Conservation (phyloP, 2,888 invertebrate species). For the Habrosyne pyritoides region DNA sequence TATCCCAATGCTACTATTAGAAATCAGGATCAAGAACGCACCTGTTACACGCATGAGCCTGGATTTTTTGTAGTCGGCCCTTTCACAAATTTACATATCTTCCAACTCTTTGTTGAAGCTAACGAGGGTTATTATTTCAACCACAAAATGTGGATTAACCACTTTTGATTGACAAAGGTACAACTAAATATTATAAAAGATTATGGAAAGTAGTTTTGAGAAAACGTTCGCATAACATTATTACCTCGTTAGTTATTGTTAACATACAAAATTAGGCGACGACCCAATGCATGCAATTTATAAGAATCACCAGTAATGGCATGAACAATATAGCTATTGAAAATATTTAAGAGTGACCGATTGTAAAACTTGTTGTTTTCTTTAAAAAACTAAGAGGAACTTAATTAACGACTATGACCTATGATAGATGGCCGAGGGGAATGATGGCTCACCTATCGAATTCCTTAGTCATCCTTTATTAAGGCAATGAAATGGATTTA, state of each 20-base stretch:
- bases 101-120: conserved; percentile 68
- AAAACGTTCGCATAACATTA: conserved; percentile 54
- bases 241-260: conserved; percentile 69
- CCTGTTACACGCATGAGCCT: conserved; percentile 71
- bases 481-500: conserved; percentile 81
- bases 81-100: conserved; percentile 79
- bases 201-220: conserved; percentile 52
- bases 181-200: conserved; percentile 58
- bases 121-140: conserved; percentile 79
- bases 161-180: conserved; percentile 74
- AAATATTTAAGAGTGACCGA: no score
- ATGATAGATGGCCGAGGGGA: conserved; percentile 61
- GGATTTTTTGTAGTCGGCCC: conserved; percentile 71
- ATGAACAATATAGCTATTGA: no score
- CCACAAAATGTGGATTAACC: conserved; percentile 74
- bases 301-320: no score
- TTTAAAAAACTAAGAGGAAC: conserved; percentile 15
- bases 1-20: conserved; percentile 66
- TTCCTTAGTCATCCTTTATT: conserved; percentile 78
- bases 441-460: conserved; percentile 72
- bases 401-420: conserved; percentile 66
- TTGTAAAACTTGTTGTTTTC: not conserved
- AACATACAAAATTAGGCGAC: conserved; percentile 53
- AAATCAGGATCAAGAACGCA: conserved; percentile 71
- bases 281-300: conserved; percentile 32